phyloP scores from a whole-genome alignment of 2,888 invertebrate species.

The Acrobeloides nanus region DNA sequence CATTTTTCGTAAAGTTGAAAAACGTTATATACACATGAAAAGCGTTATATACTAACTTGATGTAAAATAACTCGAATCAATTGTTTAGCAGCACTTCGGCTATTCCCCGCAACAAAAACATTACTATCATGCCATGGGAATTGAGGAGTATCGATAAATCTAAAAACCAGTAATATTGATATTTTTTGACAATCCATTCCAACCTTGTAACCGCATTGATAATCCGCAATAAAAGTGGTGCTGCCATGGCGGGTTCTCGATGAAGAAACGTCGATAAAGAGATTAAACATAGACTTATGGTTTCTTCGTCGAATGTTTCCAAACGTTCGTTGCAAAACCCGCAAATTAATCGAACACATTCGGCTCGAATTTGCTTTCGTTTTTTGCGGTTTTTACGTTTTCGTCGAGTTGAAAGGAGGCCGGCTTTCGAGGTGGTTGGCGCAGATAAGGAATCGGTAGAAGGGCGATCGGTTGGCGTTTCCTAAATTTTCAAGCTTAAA shows the following conservation, averaged over 20 bases:
- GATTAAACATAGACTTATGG: slow-evolving; percentile 73
- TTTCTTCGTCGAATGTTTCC: slow-evolving; percentile 92
- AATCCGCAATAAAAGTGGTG: slow-evolving; percentile 82
- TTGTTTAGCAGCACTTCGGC: slow-evolving; percentile 89
- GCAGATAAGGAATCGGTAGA: not conserved
- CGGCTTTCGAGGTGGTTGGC: not conserved
- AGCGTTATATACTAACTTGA: slow-evolving; percentile 27
- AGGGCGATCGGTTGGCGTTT: not conserved
- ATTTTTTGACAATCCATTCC: slow-evolving; percentile 6
- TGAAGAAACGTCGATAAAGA: slow-evolving; percentile 90
- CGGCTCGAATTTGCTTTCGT: slow-evolving; percentile 9
- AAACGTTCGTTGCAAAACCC: slow-evolving; percentile 78
- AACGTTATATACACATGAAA: slow-evolving; percentile 1
- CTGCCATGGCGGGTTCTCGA: slow-evolving; percentile 83
- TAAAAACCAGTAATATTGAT: slow-evolving; percentile 4
- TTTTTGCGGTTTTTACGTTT: slow-evolving; percentile 10
- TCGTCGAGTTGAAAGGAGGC: slow-evolving; percentile 11
- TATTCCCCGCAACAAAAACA: slow-evolving; percentile 82
- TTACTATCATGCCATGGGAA: slow-evolving; percentile 52
- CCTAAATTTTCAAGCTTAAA: not conserved
- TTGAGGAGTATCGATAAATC: slow-evolving; percentile 46
- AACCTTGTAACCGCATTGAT: slow-evolving; percentile 79
- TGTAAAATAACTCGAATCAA: slow-evolving; percentile 91
- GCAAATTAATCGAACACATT: slow-evolving; percentile 60
- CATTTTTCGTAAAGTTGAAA: too few relatives aligned